Base-by-base conservation (phyloP, 2,888 invertebrate species). In the Helobdella robusta region DNA sequence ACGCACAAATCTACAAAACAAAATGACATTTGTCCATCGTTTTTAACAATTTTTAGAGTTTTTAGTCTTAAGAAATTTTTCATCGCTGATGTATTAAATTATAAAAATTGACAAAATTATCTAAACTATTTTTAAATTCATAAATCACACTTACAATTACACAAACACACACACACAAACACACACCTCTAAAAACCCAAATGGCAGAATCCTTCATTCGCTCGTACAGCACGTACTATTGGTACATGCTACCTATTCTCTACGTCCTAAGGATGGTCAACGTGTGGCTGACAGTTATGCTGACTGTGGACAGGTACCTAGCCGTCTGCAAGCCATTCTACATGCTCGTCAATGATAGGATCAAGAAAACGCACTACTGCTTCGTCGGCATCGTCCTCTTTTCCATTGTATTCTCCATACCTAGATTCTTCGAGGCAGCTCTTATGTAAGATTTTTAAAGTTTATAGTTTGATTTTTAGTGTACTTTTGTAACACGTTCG, bases 261-360 rank as follows among this genome's bases (percentile, higher is more conserved):
- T 71, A 71, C 67, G 50, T 66, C 48, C 56, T 69, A 4, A 61
- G 70, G 18, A 46, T 71, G 59, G 40, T 64, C 6, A 66, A 66
- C 59, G 68, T 68, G 2, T 71, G 71, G 71, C 52, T 71, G 36
- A 68, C 68, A 6, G 67, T 68, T 2, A 44, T 71, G n/a, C 65
- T 71, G 35, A 71, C 71, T 25, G 23, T 69, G 18, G 71, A 71
- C 59, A 56, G 71, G 3, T 71, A 63, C 64, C 67, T 71, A 18
- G 71, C 70, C 15, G 70, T 71, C 15, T 66, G 69, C 34, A 46
- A 58, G 6, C 71, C 71, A 6, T 68, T 71, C 18, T 68, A 69
- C 48, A 69, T 69, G 5, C 69, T 68, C 23, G 32, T 68, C 28
- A 34, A 71, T 6, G 69, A 70, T 52, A 69, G 69, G n/a, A 60